A percentile compares a stretch with the other conserved stretches of the same genome.
phyloP scores from a whole-genome alignment of 2,113 vertebrate species.

The Odocoileus hemionus region DNA sequence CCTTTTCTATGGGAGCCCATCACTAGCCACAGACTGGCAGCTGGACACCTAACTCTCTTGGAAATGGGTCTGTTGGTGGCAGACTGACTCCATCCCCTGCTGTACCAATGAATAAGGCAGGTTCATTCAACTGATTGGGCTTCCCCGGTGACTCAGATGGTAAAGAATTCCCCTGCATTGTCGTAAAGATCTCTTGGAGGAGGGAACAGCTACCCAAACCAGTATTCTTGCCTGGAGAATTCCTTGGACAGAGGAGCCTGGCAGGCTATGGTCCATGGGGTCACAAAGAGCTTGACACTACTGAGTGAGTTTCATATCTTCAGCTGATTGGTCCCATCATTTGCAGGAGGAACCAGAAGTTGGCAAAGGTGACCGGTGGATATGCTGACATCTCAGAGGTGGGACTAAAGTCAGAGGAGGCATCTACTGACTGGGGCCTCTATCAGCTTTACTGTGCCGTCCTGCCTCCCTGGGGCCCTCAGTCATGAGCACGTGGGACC shows the following conservation, averaged over 20 bases:
- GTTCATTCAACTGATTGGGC: neutral
- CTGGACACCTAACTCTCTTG: neutral
- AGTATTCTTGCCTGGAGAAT: neutral
- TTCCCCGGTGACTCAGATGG: neutral
- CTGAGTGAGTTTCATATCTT: neutral
- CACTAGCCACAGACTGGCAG: neutral
- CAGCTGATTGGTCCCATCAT: neutral
- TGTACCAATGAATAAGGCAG: neutral
- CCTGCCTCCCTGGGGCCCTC: neutral
- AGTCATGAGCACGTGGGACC: neutral
- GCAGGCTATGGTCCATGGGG: neutral
- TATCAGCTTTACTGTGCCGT: neutral
- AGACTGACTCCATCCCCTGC: neutral
- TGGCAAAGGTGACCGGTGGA: neutral
- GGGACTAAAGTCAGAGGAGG: neutral
- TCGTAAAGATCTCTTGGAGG: neutral
- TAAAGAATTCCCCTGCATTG: neutral
- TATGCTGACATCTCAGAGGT: neutral
- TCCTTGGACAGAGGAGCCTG: neutral
- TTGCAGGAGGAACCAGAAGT: neutral
- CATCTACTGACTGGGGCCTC: neutral
- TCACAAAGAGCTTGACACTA: neutral
- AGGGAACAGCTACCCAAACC: neutral
- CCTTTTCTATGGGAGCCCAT: neutral
- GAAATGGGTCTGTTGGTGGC: neutral